Evolutionary conservation across 2,888 invertebrate genomes (phyloP), one percentile per base, ranked within the genome.

Genomic region (Plemyria rubiginata): DNA sequence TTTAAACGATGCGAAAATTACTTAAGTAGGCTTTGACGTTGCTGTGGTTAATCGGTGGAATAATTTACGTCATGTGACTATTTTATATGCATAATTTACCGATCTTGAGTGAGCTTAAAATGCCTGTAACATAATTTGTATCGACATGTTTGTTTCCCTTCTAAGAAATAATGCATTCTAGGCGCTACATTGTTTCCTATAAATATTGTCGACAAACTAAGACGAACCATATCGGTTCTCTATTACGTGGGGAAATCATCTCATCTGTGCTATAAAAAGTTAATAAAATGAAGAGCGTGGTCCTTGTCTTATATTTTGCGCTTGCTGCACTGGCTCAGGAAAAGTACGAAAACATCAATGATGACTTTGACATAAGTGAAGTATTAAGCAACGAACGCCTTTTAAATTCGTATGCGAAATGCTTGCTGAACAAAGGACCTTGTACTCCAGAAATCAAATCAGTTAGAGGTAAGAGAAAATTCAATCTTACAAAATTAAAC

Each of bases 401-500:
- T 40, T 84, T 96, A 36, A 92, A 93, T 43, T 94, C 94, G 54
- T 96, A 96, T 74, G 84, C 95, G 11, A 94, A 95, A 65, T 97
- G 96, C 75, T 82, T 96, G 66, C 82, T 96, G 69, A 94, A 94
- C 15, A 88, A 92, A 65, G 95, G 95, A 49, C 94, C 94, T 3
- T 96, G 96, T 79, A 96, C 95, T 0, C 93, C 96, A 8, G 96
- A 96, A 84, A 95, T 94, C 48, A 94, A 94, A 73, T 94, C 95
- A 88, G 85, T 96, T 0, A 96, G 95, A 91, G 94, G 96, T 96
- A 88, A 92, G 89, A 11, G 41, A 22, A 45, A 49, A 49, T 11
- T 29, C 46, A 40, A 49, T 6, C 6, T 43, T 57, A 53, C 11
- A 51, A 15, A 32, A 15, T 28, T 52, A n/a, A n/a, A n/a, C n/a